Evolutionary conservation across 2,113 vertebrate species (phyloP).

Genomic region (Manacus vitellinus): DNA sequence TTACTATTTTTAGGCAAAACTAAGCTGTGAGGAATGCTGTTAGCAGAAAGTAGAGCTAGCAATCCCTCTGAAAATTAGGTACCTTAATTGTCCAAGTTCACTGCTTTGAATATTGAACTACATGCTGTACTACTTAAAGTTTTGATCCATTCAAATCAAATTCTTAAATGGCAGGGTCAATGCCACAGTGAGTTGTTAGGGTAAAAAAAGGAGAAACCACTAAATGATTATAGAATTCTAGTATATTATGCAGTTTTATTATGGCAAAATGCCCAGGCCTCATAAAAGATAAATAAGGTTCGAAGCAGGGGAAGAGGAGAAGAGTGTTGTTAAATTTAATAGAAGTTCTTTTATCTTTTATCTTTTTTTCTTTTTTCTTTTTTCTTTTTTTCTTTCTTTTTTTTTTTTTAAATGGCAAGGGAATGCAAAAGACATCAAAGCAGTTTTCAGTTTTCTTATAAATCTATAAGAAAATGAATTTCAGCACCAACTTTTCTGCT

Average conservation of each 20-base stretch:
- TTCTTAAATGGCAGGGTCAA: constrained; percentile 12
- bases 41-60: not conserved
- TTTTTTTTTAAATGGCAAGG: constrained; percentile 36
- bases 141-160: not conserved
- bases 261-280: constrained; percentile 67
- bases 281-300: constrained; percentile 78
- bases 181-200: not conserved
- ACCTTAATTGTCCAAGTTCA: not conserved
- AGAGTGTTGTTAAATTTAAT: constrained; percentile 74
- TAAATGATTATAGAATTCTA: constrained; percentile 58
- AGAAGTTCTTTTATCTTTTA: constrained; percentile 36
- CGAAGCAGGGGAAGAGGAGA: constrained; percentile 47
- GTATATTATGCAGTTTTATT: constrained; percentile 66
- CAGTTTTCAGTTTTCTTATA: constrained; percentile 76
- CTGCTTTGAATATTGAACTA: not conserved
- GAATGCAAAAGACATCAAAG: constrained; percentile 76
- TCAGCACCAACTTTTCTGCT: constrained; percentile 70
- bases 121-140: not conserved
- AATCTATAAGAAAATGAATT: constrained; percentile 79
- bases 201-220: not conserved
- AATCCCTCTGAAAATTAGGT: not conserved
- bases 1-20: not conserved
- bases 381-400: not conserved
- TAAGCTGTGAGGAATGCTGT: not conserved
- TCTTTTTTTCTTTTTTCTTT: not conserved